A percentile compares a stretch with the other conserved stretches of the same genome.
Evolutionary conservation across 1,140 invertebrate genomes (phyloP).

Genomic region (Calephelis nemesis): DNA sequence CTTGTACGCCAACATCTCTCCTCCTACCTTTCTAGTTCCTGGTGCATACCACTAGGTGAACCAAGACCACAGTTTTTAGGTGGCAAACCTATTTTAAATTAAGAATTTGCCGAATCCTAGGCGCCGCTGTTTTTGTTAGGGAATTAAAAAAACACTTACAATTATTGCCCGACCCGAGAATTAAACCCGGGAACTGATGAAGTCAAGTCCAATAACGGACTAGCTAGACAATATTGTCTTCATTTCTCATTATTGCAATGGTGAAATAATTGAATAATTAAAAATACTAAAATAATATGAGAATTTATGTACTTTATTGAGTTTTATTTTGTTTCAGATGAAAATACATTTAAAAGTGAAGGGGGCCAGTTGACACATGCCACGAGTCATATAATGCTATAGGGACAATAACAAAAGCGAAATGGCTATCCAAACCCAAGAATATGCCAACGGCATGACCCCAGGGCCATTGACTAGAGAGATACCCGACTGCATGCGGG

Average conservation of each 20-base stretch:
- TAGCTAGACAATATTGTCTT: no score
- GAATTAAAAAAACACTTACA: no score
- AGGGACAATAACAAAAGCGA: slow-evolving; percentile 28
- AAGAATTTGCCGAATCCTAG: no score
- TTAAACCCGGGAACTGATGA: no score
- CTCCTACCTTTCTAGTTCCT: no score
- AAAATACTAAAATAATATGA: not conserved
- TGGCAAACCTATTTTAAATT: no score
- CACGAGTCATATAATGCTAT: not conserved
- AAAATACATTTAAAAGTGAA: not conserved
- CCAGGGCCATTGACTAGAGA: slow-evolving; percentile 67
- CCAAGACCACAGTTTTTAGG: no score
- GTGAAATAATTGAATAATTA: not conserved
- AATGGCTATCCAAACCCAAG: slow-evolving; percentile 62
- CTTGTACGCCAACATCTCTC: no score
- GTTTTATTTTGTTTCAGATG: slow-evolving; percentile 38
- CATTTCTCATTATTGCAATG: not conserved
- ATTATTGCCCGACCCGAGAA: no score
- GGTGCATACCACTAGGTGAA: no score
- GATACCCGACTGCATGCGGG: slow-evolving; percentile 71
- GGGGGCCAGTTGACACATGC: slow-evolving; percentile 14
- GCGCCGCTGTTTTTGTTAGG: no score
- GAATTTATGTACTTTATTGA: not conserved
- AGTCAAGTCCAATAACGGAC: no score
- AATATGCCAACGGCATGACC: slow-evolving; percentile 66